A percentile compares a stretch with the other conserved stretches of the same genome.
phyloP scores from a whole-genome alignment of 2,113 vertebrate species.

The Leptosomus discolor region DNA sequence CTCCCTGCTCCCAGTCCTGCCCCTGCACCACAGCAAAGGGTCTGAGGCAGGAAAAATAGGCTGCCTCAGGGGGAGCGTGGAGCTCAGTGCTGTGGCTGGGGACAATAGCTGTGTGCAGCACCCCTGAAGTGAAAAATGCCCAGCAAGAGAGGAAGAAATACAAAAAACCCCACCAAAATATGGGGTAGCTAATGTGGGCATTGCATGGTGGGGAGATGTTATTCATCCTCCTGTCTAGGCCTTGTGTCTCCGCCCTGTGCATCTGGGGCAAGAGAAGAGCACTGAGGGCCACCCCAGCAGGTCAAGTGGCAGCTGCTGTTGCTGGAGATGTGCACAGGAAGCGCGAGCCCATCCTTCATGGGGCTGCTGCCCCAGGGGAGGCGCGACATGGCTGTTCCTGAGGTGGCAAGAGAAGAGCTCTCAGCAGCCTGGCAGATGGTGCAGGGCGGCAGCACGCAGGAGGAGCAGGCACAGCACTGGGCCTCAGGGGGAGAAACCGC shows the following conservation, averaged over 20 bases:
- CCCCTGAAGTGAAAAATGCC: background rate
- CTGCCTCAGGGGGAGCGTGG: background rate
- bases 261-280: background rate
- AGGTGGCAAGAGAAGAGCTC: accelerated
- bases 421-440: background rate
- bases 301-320: background rate
- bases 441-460: background rate
- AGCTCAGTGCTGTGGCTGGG: background rate
- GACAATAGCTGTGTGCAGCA: background rate
- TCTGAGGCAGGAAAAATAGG: background rate
- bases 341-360: accelerated
- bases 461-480: background rate
- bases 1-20: background rate
- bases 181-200: background rate
- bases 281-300: accelerated
- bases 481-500: accelerated
- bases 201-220: background rate
- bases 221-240: background rate
- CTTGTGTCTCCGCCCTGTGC: background rate
- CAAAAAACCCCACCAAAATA: background rate
- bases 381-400: background rate
- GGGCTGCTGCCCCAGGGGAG: background rate
- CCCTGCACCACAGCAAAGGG: background rate
- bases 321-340: background rate
- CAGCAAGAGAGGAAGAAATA: background rate